Evolutionary conservation across 37 sponge, comb jelly and placozoan genomes (phyloP), one percentile per base, ranked within the genome.

Genomic region (Theonella swinhoei): DNA sequence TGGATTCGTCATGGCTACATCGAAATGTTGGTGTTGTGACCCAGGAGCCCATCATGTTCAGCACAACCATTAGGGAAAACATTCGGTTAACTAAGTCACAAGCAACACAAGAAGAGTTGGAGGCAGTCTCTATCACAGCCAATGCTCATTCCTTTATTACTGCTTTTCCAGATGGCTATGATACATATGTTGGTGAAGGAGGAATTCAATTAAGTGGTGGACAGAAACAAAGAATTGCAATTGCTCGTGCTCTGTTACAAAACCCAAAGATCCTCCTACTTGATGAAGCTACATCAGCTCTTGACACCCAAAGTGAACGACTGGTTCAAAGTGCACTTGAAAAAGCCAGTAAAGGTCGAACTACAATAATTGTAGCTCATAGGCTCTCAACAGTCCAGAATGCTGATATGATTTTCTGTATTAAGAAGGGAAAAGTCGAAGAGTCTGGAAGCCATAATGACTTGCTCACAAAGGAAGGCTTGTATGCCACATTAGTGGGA

Each of bases 201-300:
- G 92, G 92, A 24, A 63, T 85, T n/a, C 85, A 91, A 23, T 41
- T 91, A n/a, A 81, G 83, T 38, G 90, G 89, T 76, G 92, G 92
- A 65, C 92, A 91, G 69, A 91, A 91, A 54, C 92, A 91, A 64
- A 74, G 89, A 36, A 83, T 91, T 37, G 92, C 92, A 42, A 91
- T 91, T 23, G 92, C 92, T 36, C 89, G 92, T 78, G 92, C 92
- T 47, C 90, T 91, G 29, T 38, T 91, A 8, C 66, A 89, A 20
- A 83, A 83, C 31, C 92, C 92, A 41, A 82, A 78, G 33, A 80
- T 91, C 7, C 84, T 91, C 32, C 85, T 91, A 23, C 80, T 91
- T 60, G 92, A 91, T 67, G 92, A 91, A 67, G 92, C 92, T 25
- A 91, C 92, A 25, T 91, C 92, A 42, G 92, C 92, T 20, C 68